Percentiles rank a stretch among this genome's conserved stretches.
Conservation (phyloP, 1,140 invertebrate species). For the Eupristina koningsbergeri region DNA sequence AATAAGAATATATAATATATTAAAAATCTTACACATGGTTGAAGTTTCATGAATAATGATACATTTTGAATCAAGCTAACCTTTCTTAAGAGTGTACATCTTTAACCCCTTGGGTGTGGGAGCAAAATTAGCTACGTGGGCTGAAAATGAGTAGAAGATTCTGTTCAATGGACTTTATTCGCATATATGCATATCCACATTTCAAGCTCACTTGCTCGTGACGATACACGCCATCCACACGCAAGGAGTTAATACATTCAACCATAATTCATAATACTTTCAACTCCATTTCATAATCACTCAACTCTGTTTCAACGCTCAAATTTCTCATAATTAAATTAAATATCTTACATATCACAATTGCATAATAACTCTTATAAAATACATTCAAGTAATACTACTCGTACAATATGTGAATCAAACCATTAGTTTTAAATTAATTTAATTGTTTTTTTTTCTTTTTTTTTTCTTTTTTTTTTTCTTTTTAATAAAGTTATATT, state of each 20-base stretch:
- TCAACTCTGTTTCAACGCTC: slow-evolving; percentile 30
- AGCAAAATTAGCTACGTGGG: slow-evolving; percentile 48
- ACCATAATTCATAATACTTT: slow-evolving; percentile 48
- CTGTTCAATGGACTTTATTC: slow-evolving; percentile 49
- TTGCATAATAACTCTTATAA: slow-evolving; percentile 10
- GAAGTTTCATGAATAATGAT: slow-evolving; percentile 48
- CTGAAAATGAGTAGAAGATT: slow-evolving; percentile 51
- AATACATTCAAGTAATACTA: background rate
- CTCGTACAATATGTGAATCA: background rate
- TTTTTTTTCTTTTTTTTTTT: too few species aligned
- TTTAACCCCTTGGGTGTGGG: slow-evolving; percentile 53
- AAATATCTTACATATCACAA: slow-evolving; percentile 13
- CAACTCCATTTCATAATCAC: slow-evolving; percentile 41
- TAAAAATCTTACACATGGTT: slow-evolving; percentile 48
- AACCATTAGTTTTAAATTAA: slow-evolving; percentile 14
- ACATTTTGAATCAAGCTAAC: slow-evolving; percentile 49
- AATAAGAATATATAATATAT: slow-evolving; percentile 42
- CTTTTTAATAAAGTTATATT: too few species aligned
- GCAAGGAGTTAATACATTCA: slow-evolving; percentile 52
- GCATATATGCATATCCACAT: slow-evolving; percentile 49
- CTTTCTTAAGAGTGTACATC: slow-evolving; percentile 48
- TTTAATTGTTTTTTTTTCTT: too few species aligned
- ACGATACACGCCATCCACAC: slow-evolving; percentile 51
- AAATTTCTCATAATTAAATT: slow-evolving; percentile 11
- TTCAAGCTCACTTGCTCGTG: slow-evolving; percentile 53